These are phyloP conservation scores for Regulus satrapa DNA, from an alignment of 2,113 vertebrate genomes.

Conservation along the genomic window DNA sequence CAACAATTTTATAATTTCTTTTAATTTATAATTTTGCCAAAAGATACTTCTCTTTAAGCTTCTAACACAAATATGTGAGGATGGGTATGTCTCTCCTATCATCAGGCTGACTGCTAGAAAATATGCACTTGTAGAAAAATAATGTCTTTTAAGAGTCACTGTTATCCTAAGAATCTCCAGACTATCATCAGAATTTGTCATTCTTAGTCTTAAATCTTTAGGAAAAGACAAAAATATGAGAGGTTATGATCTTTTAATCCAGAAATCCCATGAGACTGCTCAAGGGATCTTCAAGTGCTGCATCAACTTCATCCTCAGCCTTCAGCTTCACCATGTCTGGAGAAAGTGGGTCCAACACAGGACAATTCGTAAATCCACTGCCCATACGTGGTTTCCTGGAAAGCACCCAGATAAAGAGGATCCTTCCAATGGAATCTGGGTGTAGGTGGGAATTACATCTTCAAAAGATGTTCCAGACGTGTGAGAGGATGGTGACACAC, in stretches of 20 bases:
- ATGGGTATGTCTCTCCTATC: background rate
- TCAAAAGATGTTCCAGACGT: background rate
- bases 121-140: background rate
- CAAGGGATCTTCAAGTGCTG: background rate
- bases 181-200: background rate
- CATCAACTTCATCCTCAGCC: background rate
- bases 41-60: background rate
- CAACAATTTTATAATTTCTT: background rate
- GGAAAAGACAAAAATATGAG: background rate
- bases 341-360: background rate
- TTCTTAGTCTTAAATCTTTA: background rate
- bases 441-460: background rate
- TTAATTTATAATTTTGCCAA: background rate
- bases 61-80: background rate
- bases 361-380: background rate
- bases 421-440: background rate
- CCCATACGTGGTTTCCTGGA: background rate
- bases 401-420: background rate
- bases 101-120: background rate
- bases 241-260: background rate
- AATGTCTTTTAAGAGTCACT: background rate
- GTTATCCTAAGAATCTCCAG: background rate
- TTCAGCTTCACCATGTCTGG: background rate
- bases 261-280: background rate
- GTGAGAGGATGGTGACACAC: background rate